Conservation (phyloP, 2,113 vertebrate species). For the Rhabdornis inornatus region DNA sequence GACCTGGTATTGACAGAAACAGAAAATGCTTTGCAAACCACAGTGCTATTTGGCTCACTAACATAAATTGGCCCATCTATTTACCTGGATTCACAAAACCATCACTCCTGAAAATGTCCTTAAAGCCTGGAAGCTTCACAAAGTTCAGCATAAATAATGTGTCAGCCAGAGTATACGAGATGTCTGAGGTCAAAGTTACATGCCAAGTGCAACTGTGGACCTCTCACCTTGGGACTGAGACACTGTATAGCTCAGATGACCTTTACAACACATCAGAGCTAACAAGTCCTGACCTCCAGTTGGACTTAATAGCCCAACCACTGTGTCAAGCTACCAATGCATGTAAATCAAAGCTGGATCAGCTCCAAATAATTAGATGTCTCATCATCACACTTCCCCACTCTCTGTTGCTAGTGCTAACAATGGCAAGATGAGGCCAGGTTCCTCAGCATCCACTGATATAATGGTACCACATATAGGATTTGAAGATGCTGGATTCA, state of each 20-base stretch:
- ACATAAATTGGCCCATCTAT: not conserved
- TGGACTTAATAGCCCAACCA: not conserved
- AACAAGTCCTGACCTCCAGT: not conserved
- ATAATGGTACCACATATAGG: not conserved
- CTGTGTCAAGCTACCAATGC: not conserved
- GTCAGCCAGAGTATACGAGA: not conserved
- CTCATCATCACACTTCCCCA: not conserved
- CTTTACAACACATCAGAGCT: not conserved
- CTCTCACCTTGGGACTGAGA: not conserved
- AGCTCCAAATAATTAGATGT: not conserved
- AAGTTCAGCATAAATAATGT: not conserved
- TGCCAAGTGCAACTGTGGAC: rapidly evolving
- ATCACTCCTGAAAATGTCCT: not conserved
- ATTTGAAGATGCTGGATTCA: not conserved
- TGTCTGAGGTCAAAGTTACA: not conserved
- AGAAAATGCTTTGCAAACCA: not conserved
- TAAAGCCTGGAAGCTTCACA: not conserved
- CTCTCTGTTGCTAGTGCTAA: not conserved
- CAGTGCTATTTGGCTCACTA: not conserved
- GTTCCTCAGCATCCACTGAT: not conserved
- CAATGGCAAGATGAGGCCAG: not conserved
- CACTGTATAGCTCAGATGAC: not conserved
- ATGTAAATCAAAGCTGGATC: not conserved
- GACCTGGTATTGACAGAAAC: not conserved
- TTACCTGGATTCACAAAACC: not conserved